A percentile compares a stretch with the other conserved stretches of the same genome.
phyloP scores from a whole-genome alignment of 2,113 vertebrate genomes.

The Labeo rohita region DNA sequence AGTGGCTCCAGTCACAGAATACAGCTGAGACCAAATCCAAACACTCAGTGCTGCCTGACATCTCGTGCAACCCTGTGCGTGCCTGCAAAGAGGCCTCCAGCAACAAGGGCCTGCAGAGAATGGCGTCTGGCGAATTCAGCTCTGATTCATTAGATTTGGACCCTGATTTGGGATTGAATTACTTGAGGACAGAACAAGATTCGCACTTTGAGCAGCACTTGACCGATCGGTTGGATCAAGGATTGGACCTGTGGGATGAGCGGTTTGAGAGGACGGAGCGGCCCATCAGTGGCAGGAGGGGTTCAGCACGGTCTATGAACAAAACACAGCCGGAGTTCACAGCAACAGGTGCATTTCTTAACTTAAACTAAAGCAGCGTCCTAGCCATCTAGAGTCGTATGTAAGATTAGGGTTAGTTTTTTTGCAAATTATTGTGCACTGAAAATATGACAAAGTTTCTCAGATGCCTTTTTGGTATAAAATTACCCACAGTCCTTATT shows the following conservation, averaged over 20 bases:
- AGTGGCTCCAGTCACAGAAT: conserved; percentile 79
- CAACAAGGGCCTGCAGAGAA: conserved; percentile 46
- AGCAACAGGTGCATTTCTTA: conserved; percentile 27
- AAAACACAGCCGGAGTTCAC: conserved; percentile 50
- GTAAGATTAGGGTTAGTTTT: not conserved
- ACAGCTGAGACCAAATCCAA: conserved; percentile 61
- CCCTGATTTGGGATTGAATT: conserved; percentile 47
- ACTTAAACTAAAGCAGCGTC: not conserved
- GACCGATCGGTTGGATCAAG: conserved; percentile 23
- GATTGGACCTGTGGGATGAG: conserved; percentile 70
- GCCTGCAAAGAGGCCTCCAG: conserved; percentile 60
- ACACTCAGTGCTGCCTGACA: conserved; percentile 66
- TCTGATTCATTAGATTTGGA: conserved; percentile 71
- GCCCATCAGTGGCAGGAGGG: conserved; percentile 82
- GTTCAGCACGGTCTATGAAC: conserved; percentile 61
- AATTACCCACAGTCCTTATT: too few species aligned
- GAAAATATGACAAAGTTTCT: not conserved
- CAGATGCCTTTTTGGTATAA: not conserved
- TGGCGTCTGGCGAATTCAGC: conserved; percentile 57
- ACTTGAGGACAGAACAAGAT: not conserved
- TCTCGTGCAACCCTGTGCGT: conserved; percentile 66
- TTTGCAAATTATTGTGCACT: not conserved
- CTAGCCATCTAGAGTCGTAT: not conserved
- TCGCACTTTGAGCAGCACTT: not conserved
- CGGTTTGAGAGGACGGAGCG: conserved; percentile 63